Base-by-base conservation (phyloP, 2,888 invertebrate species). In the Homarus gammarus region DNA sequence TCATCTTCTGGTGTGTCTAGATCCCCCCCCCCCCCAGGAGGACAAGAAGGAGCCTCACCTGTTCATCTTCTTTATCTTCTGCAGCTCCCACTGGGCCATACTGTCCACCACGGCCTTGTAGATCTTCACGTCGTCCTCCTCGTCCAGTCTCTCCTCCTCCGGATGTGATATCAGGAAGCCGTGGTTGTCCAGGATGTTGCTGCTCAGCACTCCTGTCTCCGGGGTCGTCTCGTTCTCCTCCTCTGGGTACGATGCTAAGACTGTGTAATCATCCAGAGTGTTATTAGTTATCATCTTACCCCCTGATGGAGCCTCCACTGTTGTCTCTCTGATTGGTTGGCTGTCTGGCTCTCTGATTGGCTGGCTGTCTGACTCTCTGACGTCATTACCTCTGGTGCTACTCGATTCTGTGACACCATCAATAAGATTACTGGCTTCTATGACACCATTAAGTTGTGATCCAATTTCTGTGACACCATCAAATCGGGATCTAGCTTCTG, bases 61-160 rank as follows among this genome's bases (percentile, higher is more conserved):
- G 18, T 95, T 95, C 95, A 87, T 95, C 95, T 92, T 92, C 51
- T 91, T 90, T 61, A 92, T 77, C 44, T 91, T 84, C 95, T 94
- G 56, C 90, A 94, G 93, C 93, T 96, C 95, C 97, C 97, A 97
- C 93, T 96, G 95, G 77, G 95, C 95, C 95, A 97, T 95, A 87
- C 97, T 97, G 75, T 95, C 94, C 87, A 96, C 95, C 70, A 97
- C 96, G 18, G 97, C 96, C 72, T 95, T 95, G 93, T 96, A 95
- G 77, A 97, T 95, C 93, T 96, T 96, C 1, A 95, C 95, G 93
- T 97, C 97, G 93, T 95, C 95, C 36, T 95, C 94, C 94, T 97
- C 97, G 94, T 97, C 97, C 93, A 95, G 94, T 38, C 95, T 95
- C 94, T 97, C 97, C 94, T 96, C 73, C 18, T 81, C 73, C 40